Evolutionary conservation across 2,113 vertebrate genomes (phyloP).

Genomic region (Reinhardtius hippoglossoides): DNA sequence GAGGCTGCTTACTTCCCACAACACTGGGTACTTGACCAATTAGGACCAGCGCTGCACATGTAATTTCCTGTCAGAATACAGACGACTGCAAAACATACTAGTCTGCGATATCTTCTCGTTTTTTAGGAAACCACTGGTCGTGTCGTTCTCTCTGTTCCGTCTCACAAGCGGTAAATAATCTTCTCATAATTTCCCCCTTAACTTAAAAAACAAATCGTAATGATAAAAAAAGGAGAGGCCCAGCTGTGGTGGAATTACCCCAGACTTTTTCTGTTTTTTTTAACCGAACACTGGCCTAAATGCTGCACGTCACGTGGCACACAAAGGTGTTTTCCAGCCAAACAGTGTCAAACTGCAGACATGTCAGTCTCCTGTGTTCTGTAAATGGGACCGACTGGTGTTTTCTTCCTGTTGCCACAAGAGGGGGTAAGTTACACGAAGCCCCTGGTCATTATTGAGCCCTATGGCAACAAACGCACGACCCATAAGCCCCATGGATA

Average conservation of each 20-base stretch:
- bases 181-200: background rate
- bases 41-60: too few species aligned
- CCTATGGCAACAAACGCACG: conserved; percentile 66
- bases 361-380: background rate
- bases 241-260: conserved; percentile 66
- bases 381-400: conserved; percentile 36
- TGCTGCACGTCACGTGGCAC: conserved; percentile 47
- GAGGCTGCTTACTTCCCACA: too few species aligned
- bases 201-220: conserved; percentile 18
- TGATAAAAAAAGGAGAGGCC: conserved; percentile 11
- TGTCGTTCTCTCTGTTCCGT: background rate
- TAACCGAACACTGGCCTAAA: conserved; percentile 15
- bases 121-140: too few species aligned
- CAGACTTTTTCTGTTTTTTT: conserved; percentile 2
- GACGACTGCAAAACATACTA: too few species aligned
- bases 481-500: conserved; percentile 41
- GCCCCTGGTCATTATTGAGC: conserved; percentile 42
- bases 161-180: background rate
- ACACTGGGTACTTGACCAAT: too few species aligned
- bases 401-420: conserved; percentile 74
- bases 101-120: too few species aligned
- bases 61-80: too few species aligned
- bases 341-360: conserved; percentile 45
- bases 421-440: conserved; percentile 74
- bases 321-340: conserved; percentile 72